A percentile compares a stretch with the other conserved stretches of the same genome.
Evolutionary conservation across 2,113 vertebrate species (phyloP).

Genomic region (Heterochromis multidens): DNA sequence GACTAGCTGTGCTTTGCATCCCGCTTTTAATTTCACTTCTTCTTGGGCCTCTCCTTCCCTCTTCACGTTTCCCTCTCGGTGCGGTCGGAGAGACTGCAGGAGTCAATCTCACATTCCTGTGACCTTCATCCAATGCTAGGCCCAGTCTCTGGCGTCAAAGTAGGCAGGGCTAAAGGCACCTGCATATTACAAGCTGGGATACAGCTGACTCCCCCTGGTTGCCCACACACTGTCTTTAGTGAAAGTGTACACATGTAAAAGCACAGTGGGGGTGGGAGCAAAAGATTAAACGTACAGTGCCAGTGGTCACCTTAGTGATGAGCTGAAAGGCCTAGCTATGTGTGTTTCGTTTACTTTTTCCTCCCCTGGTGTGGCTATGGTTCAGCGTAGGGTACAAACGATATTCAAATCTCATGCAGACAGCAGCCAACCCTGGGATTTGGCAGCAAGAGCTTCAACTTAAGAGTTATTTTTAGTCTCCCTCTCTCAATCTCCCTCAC

Average conservation of each 20-base stretch:
- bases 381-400: constrained; percentile 46
- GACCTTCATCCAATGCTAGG: constrained; percentile 77
- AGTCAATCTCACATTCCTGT: constrained; percentile 74
- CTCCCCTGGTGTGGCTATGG: constrained; percentile 8
- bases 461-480: constrained; percentile 77
- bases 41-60: constrained; percentile 16
- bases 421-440: constrained; percentile 67
- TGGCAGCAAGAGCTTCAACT: constrained; percentile 71
- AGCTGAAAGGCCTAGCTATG: constrained; percentile 21
- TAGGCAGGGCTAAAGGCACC: constrained; percentile 64
- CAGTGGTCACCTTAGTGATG: constrained; percentile 51
- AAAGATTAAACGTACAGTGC: constrained; percentile 9
- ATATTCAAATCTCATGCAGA: constrained; percentile 76
- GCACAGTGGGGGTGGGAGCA: constrained; percentile 37
- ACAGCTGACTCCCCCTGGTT: constrained; percentile 40
- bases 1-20: background rate
- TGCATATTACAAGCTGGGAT: constrained; percentile 42
- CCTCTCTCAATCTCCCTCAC: constrained; percentile 39
- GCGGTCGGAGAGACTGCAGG: constrained; percentile 68
- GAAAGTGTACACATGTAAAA: constrained; percentile 44
- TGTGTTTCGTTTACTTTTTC: constrained; percentile 25
- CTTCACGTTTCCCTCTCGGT: constrained; percentile 22
- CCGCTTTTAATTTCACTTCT: constrained; percentile 30
- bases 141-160: constrained; percentile 59
- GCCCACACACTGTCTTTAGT: constrained; percentile 29